These are phyloP conservation scores for Pseudobourletiella spinata DNA, from an alignment of 1,140 invertebrate genomes.

Conservation along the genomic window DNA sequence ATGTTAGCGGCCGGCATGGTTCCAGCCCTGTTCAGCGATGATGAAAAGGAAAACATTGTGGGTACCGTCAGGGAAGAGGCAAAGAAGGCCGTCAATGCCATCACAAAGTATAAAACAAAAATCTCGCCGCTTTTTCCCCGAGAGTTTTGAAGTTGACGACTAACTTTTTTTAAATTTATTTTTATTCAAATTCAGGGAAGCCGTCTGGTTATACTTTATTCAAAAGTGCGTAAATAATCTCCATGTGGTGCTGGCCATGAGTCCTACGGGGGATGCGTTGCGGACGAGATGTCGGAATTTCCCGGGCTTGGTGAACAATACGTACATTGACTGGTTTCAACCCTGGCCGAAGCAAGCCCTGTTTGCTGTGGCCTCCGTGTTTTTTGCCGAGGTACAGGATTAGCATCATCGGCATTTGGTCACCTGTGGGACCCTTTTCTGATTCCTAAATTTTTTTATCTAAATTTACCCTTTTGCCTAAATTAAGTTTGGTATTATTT, in stretches of 20 bases:
- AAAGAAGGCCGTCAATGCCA: conserved; percentile 54
- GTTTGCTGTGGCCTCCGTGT: conserved; percentile 70
- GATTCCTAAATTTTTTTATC: too few relatives aligned
- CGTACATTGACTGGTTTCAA: conserved; percentile 87
- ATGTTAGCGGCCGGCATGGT: conserved; percentile 77
- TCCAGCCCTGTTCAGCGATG: conserved; percentile 70
- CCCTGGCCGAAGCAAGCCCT: conserved; percentile 84
- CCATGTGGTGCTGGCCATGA: conserved; percentile 83
- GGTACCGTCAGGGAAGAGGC: conserved; percentile 55
- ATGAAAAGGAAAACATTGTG: conserved; percentile 66
- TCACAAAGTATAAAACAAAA: conserved; percentile 51
- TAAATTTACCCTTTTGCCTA: too few relatives aligned
- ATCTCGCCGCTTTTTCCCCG: too few relatives aligned
- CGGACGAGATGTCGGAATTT: conserved; percentile 76
- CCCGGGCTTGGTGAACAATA: conserved; percentile 83
- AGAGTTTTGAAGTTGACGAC: not conserved
- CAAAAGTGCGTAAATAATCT: conserved; percentile 67
- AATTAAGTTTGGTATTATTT: too few relatives aligned
- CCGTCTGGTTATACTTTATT: conserved; percentile 75
- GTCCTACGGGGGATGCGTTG: conserved; percentile 68
- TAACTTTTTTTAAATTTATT: conserved; percentile 9
- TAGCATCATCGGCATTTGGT: too few relatives aligned
- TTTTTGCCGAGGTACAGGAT: conserved; percentile 53
- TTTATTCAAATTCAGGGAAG: conserved; percentile 53
- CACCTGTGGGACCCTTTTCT: too few relatives aligned